Base-by-base conservation (phyloP, 2,113 vertebrate species). In the Anguilla japonica region DNA sequence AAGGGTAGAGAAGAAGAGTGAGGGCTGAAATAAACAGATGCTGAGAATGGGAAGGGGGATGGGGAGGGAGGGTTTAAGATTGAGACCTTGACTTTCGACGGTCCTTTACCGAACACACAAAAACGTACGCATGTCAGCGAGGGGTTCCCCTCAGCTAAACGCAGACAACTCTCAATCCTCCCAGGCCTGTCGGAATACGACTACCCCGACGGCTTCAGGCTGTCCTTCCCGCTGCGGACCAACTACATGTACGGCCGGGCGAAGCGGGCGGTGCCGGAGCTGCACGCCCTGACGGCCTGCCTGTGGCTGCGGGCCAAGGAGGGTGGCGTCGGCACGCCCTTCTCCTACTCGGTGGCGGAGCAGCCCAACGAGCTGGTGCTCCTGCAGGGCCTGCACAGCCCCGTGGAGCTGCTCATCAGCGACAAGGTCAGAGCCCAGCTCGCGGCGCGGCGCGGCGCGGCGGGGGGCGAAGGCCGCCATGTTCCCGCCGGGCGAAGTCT, bases 231-330 rank as follows among this genome's bases (percentile, higher is more conserved):
- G 0, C 96, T 98, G 90, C 94, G 98, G 53, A 99, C 98, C 87
- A 98, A 98, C 95, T 98, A 98, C 94, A 99, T 99, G 98, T 99
- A 98, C 0, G 98, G 96, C 9, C 94, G 97, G 16, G 94, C 98
- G 93, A 96, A 97, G 83, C 96, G 96, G 90, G 97, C 95, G 20
- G 93, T 99, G 79, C 98, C 97, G 0, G 98, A 99, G 94, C 97
- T 99, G 92, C 98, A 98, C 0, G 96, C 97, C 79, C 99, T 99
- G 94, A 99, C 98, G 0, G 92, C 96, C 90, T 99, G 98, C 84
- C 87, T 98, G 91, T 99, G 98, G 98, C 93, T 99, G 91, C 97
- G 96, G 90, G 95, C 97, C 84, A 95, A 95, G 0, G 91, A 95
- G 0, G 91, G 92, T 5, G 97, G 97, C 81, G 97, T 99, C 0